phyloP scores from a whole-genome alignment of 2,797 vertebrate genomes.

The Pipistrellus pipistrellus region DNA sequence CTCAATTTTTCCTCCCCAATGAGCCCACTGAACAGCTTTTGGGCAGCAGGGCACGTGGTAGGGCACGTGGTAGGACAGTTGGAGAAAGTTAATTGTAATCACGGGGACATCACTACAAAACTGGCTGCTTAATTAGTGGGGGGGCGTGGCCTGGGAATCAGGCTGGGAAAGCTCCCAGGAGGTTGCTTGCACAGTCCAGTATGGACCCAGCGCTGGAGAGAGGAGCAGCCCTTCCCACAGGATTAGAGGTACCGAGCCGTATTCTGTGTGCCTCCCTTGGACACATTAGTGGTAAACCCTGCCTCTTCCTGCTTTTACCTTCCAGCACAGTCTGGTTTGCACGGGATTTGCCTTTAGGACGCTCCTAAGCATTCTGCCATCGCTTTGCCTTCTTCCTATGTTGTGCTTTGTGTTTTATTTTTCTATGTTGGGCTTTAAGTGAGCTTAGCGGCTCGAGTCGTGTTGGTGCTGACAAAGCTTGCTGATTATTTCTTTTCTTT shows the following conservation, averaged over 20 bases:
- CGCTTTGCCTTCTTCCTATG: conserved; percentile 17
- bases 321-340: conserved; percentile 60
- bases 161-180: background rate
- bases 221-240: background rate
- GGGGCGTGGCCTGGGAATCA: background rate
- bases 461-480: conserved; percentile 46
- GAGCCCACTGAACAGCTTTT: background rate
- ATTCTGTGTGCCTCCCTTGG: conserved; percentile 51
- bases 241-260: conserved; percentile 65
- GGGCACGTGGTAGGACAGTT: background rate
- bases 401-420: background rate
- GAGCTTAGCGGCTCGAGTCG: conserved; percentile 35
- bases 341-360: conserved; percentile 41
- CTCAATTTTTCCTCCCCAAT: background rate
- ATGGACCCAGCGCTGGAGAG: background rate
- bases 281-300: conserved; percentile 50
- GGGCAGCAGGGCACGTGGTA: accelerated
- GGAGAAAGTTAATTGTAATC: background rate
- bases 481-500: conserved; percentile 55
- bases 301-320: conserved; percentile 57
- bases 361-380: conserved; percentile 7
- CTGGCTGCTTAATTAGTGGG: background rate
- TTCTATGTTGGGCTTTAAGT: conserved; percentile 5
- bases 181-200: accelerated
- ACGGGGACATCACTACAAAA: background rate